Conservation (phyloP, 64 coral and sea anemone species). For the Actinia equina region DNA sequence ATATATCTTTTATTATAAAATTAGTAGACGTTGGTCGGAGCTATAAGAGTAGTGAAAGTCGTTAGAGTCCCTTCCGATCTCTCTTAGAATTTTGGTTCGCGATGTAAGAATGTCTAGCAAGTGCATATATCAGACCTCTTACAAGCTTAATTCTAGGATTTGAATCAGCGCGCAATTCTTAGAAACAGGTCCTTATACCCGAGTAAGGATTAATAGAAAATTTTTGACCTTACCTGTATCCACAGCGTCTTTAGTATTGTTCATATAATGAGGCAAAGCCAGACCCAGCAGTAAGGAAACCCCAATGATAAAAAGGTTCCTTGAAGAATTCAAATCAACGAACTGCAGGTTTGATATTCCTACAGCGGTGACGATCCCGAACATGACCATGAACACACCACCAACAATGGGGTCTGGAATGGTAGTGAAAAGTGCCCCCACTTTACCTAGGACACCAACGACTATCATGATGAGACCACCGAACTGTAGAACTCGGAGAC, state of each 20-base stretch:
- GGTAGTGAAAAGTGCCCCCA: conserved; percentile 48
- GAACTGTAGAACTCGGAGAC: conserved; percentile 49
- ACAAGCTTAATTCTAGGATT: too few relatives aligned
- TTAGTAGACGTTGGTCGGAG: too few relatives aligned
- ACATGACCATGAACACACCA: conserved; percentile 58
- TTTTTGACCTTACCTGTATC: not conserved
- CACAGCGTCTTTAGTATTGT: conserved; percentile 16
- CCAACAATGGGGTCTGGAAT: conserved; percentile 63
- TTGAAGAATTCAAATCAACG: conserved; percentile 54
- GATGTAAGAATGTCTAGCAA: too few relatives aligned
- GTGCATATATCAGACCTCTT: too few relatives aligned
- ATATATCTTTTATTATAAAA: too few relatives aligned
- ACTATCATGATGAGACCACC: conserved; percentile 37
- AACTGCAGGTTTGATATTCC: conserved; percentile 61
- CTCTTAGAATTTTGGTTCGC: too few relatives aligned
- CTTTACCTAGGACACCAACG: conserved; percentile 41
- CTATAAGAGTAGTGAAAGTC: too few relatives aligned
- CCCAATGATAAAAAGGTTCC: conserved; percentile 60
- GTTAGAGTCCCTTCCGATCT: too few relatives aligned
- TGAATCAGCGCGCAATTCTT: too few relatives aligned
- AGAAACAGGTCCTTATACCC: too few relatives aligned
- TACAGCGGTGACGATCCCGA: conserved; percentile 48
- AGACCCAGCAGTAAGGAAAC: conserved; percentile 47
- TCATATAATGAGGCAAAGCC: conserved; percentile 45
- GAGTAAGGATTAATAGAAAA: too few relatives aligned